These are phyloP conservation scores for Crotalus helleri DNA, from an alignment of 2,113 vertebrate genomes.

Conservation along the genomic window DNA sequence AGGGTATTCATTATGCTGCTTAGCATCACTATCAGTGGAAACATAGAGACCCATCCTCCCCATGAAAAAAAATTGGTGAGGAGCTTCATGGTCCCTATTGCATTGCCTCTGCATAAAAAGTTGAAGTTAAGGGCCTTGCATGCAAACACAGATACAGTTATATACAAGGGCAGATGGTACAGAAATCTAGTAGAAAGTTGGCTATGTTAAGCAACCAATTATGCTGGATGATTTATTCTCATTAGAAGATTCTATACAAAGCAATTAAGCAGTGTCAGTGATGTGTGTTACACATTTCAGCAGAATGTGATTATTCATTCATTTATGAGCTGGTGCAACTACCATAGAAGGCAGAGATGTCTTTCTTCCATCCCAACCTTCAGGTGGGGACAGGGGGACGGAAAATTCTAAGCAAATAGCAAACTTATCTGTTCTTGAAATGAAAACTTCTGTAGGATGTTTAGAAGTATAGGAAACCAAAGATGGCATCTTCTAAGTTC, in stretches of 20 bases:
- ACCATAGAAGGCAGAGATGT: background rate
- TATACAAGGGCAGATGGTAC: conserved; percentile 27
- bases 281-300: conserved; percentile 36
- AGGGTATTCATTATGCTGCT: background rate
- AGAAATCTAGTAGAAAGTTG: conserved; percentile 6
- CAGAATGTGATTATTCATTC: conserved; percentile 36
- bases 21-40: fast-evolving
- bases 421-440: background rate
- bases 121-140: fast-evolving
- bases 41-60: background rate
- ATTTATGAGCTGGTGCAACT: conserved; percentile 7
- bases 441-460: background rate
- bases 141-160: background rate
- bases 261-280: conserved; percentile 57
- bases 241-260: conserved; percentile 44
- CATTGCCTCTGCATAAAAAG: background rate
- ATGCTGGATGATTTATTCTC: conserved; percentile 40
- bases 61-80: background rate
- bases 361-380: background rate
- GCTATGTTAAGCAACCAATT: conserved; percentile 53
- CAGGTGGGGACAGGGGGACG: background rate
- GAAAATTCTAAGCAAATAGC: background rate
- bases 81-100: fast-evolving
- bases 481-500: background rate
- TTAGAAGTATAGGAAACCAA: background rate